A percentile compares a stretch with the other conserved stretches of the same genome.
Conservation (phyloP, 2,113 vertebrate genomes). For the Hyla sarda region DNA sequence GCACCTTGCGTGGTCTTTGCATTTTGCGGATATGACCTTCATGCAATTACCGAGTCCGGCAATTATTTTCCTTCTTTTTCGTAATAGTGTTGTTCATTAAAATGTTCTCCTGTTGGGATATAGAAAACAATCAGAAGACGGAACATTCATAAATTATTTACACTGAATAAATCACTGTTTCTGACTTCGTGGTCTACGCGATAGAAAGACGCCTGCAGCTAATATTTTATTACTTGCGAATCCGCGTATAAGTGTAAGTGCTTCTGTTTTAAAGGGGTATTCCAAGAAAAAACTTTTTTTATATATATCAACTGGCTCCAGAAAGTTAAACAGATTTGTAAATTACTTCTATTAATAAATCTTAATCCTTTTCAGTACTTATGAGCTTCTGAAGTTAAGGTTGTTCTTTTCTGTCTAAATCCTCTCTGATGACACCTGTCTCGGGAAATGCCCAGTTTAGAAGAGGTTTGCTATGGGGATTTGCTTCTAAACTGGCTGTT, state of each 20-base stretch:
- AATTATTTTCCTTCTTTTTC: conserved; percentile 48
- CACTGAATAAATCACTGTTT: conserved; percentile 42
- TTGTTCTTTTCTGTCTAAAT: too few species aligned
- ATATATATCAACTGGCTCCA: too few species aligned
- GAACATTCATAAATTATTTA: conserved; percentile 55
- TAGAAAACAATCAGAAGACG: conserved; percentile 51
- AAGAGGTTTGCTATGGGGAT: too few species aligned
- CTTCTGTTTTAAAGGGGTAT: too few species aligned
- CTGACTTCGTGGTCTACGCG: conserved; percentile 34
- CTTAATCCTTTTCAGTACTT: too few species aligned
- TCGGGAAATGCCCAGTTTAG: too few species aligned
- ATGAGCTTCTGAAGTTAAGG: too few species aligned
- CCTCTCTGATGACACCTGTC: too few species aligned
- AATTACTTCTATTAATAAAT: too few species aligned
- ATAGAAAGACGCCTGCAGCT: conserved; percentile 20
- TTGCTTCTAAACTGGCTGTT: too few species aligned
- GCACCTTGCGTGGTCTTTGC: conserved; percentile 28
- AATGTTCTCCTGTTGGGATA: conserved; percentile 47
- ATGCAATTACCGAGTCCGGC: conserved; percentile 39
- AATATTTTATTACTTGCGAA: conserved; percentile 32
- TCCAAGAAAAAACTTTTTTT: too few species aligned
- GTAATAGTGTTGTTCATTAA: conserved; percentile 53
- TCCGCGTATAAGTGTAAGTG: background rate
- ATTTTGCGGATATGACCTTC: conserved; percentile 47
- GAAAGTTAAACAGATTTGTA: too few species aligned